phyloP scores from a whole-genome alignment of 2,113 vertebrate species.

The Trogon surrucura region DNA sequence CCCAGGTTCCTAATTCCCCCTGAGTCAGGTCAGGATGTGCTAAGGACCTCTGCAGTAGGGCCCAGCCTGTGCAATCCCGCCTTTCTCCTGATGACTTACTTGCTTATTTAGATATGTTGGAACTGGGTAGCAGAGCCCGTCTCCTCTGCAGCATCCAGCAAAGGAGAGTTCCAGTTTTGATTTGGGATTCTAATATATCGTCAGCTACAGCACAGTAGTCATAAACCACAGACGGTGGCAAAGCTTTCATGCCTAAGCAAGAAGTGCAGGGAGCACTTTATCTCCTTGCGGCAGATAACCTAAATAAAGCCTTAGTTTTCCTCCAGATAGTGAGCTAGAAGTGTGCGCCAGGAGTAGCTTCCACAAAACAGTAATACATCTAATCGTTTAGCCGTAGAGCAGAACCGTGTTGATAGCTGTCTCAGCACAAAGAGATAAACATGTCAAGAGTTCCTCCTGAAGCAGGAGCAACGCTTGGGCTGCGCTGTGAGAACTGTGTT shows the following conservation, averaged over 20 bases:
- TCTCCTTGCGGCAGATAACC: background rate
- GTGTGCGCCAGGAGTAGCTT: background rate
- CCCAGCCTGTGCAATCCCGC: background rate
- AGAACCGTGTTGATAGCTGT: background rate
- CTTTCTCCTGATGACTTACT: background rate
- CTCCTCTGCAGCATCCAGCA: background rate
- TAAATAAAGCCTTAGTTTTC: background rate
- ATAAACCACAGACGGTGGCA: background rate
- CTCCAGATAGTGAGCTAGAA: background rate
- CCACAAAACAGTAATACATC: slow-evolving; percentile 26
- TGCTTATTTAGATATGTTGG: background rate
- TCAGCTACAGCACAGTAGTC: background rate
- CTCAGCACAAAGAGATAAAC: background rate
- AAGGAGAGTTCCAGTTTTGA: background rate
- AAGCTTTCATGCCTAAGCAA: background rate
- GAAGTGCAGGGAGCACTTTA: background rate
- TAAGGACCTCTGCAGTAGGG: background rate
- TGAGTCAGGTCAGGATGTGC: background rate
- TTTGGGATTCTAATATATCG: background rate
- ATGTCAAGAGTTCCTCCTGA: background rate
- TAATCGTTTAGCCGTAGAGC: background rate
- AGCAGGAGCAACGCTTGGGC: background rate
- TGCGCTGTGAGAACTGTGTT: background rate
- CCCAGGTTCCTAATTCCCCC: background rate
- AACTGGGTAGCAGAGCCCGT: background rate